Evolutionary conservation across 1,140 invertebrate genomes (phyloP), one percentile per base, ranked within the genome.

Genomic region (Ceratina calcarata): DNA sequence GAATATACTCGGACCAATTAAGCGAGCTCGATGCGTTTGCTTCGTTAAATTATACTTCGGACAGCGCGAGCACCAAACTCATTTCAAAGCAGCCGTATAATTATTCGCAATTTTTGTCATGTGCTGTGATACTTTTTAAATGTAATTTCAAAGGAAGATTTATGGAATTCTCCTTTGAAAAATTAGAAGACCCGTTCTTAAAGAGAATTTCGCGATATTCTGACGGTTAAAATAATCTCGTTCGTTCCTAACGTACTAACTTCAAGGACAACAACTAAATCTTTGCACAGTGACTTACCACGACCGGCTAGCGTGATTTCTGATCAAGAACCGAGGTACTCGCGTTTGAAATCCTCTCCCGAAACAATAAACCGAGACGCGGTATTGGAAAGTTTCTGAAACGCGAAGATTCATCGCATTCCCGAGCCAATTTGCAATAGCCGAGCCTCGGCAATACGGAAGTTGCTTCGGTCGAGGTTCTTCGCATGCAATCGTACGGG

Each of bases 391-490:
- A 61, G 55, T 71, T 62, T 2, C 16, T 45, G 10, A 1, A 22
- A 13, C n/a, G 1, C 24, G 24, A 15, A 8, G 12, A 62, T n/a
- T 60, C 58, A 15, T 8, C 8, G n/a, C 15, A 0, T 8, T 45
- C 37, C 37, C 37, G 20, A 53, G 53, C 45, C 24, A 71, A 78
- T 78, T 78, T 71, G 58, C 49, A 71, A 62, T 45, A 24, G 61
- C 24, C 57, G 10, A 15, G 37, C 7, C 16, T 1, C 15, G 2
- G 45, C 24, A 37, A 53, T 53, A 16, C 27, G n/a, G n/a, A 78
- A 78, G 67, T 70, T 71, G 60, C 66, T 16, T n/a, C 1, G 1
- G 24, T 12, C 8, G 13, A 62, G 24, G 71, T 72, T 61, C 60
- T 77, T 64, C 58, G 27, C 32, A 10, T n/a, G 20, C 27, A 1